A percentile compares a stretch with the other conserved stretches of the same genome.
Conservation (phyloP, 2,888 invertebrate genomes). For the Himalopsyche tibetana region DNA sequence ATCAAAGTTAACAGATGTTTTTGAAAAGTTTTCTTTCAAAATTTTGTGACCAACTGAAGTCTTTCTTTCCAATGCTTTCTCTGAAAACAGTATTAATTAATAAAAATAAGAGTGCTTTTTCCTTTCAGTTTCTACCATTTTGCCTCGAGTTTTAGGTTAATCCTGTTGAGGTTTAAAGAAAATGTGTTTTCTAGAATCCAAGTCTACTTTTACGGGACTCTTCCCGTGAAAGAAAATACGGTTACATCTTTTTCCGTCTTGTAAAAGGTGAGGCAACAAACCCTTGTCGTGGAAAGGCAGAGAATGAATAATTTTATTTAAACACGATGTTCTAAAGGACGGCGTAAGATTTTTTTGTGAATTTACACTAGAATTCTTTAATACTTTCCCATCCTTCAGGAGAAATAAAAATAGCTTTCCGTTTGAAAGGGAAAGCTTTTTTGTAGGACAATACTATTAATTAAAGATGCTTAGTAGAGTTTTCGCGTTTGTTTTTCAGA, state of each 20-base stretch:
- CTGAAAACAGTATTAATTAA: neutral
- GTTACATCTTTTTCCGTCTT: constrained; percentile 30
- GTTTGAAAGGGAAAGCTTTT: constrained; percentile 21
- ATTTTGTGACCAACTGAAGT: neutral
- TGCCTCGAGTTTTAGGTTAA: constrained; percentile 40
- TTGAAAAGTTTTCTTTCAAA: neutral
- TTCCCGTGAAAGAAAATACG: constrained; percentile 38
- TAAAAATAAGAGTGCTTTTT: constrained; percentile 31
- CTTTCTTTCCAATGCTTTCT: neutral
- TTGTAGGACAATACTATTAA: constrained; percentile 34
- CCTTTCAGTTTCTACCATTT: constrained; percentile 8
- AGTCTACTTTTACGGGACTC: constrained; percentile 41
- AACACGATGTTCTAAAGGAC: constrained; percentile 22
- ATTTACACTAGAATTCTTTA: constrained; percentile 28
- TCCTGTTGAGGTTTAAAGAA: constrained; percentile 22
- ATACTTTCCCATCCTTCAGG: constrained; percentile 26
- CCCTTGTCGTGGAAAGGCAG: constrained; percentile 31
- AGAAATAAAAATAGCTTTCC: constrained; percentile 30
- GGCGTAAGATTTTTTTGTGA: constrained; percentile 33
- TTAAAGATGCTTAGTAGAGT: constrained; percentile 30
- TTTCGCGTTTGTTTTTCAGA: constrained; percentile 26
- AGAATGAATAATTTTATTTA: constrained; percentile 30
- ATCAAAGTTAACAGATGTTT: no score
- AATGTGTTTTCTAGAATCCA: constrained; percentile 41
- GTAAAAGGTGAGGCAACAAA: constrained; percentile 31